phyloP scores from a whole-genome alignment of 1,140 invertebrate genomes.

The Papilio aristodemus region DNA sequence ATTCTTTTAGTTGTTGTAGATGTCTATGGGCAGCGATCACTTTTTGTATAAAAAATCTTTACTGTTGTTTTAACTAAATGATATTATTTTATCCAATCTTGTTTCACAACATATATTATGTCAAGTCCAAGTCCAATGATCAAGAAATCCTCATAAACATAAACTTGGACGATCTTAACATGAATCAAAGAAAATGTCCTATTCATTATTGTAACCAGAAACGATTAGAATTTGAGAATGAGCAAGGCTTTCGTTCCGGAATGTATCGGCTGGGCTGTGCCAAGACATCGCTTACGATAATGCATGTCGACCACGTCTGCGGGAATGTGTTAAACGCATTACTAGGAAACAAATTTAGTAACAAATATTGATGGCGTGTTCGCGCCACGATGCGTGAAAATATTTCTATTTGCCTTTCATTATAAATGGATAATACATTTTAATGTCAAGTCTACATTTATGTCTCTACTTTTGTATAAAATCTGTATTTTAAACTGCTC shows the following conservation, averaged over 20 bases:
- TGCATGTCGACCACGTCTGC: slow-evolving; percentile 27
- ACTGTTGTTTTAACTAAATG: too few relatives aligned
- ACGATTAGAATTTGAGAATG: background rate
- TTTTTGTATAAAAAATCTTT: too few relatives aligned
- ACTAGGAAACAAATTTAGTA: slow-evolving; percentile 47
- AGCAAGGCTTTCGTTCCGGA: background rate
- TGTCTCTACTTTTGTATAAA: slow-evolving; percentile 50
- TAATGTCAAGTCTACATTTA: slow-evolving; percentile 55
- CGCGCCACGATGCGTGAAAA: slow-evolving; percentile 60
- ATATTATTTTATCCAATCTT: background rate
- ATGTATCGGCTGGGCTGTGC: slow-evolving; percentile 22
- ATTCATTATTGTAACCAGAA: background rate
- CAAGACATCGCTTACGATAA: slow-evolving; percentile 26
- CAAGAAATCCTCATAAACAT: too few relatives aligned
- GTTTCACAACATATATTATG: too few relatives aligned
- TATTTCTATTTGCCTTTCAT: slow-evolving; percentile 61
- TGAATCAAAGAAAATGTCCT: background rate
- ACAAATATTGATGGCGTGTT: slow-evolving; percentile 48
- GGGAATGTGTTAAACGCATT: slow-evolving; percentile 43
- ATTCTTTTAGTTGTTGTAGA: too few relatives aligned
- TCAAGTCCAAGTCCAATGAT: too few relatives aligned
- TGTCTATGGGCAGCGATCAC: too few relatives aligned
- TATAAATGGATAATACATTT: slow-evolving; percentile 49
- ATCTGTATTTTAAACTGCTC: background rate
- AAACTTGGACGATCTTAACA: background rate